Conservation (phyloP, 2,888 invertebrate genomes). For the Ochropleura plecta region DNA sequence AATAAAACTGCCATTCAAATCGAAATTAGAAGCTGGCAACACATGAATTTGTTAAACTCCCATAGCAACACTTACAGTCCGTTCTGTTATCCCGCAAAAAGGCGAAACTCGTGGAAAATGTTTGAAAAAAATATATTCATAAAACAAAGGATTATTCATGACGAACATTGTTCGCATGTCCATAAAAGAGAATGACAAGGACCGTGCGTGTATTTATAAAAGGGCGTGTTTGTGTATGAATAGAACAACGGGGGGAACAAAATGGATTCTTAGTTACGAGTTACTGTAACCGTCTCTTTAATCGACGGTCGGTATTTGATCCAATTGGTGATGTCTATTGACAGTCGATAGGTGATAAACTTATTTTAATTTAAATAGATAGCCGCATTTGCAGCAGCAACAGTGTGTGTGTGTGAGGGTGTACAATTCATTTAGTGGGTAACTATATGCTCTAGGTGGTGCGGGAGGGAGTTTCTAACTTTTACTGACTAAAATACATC, state of each 20-base stretch:
- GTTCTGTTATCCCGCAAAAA: constrained; percentile 44
- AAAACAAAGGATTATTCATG: constrained; percentile 67
- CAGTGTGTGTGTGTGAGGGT: too few species aligned
- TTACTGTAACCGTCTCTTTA: too few species aligned
- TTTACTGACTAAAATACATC: too few species aligned
- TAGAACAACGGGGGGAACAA: constrained; percentile 26
- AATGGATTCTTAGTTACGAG: constrained; percentile 8
- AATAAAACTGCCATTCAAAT: constrained; percentile 45
- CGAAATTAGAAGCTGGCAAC: constrained; percentile 46
- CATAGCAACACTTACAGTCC: constrained; percentile 47
- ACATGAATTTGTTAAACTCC: constrained; percentile 42
- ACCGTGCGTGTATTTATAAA: constrained; percentile 53
- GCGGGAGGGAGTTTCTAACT: too few species aligned
- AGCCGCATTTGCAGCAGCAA: too few species aligned
- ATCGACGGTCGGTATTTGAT: too few species aligned
- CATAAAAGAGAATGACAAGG: constrained; percentile 62
- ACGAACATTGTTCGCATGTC: constrained; percentile 56
- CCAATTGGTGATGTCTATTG: too few species aligned
- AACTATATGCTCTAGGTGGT: too few species aligned
- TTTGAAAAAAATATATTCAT: constrained; percentile 51
- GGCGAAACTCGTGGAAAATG: constrained; percentile 36
- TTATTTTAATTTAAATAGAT: too few species aligned
- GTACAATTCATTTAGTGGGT: too few species aligned
- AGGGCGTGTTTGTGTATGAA: constrained; percentile 40
- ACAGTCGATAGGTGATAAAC: too few species aligned